Conservation (phyloP, 2,113 vertebrate species). For the Forbesichthys agassizii region DNA sequence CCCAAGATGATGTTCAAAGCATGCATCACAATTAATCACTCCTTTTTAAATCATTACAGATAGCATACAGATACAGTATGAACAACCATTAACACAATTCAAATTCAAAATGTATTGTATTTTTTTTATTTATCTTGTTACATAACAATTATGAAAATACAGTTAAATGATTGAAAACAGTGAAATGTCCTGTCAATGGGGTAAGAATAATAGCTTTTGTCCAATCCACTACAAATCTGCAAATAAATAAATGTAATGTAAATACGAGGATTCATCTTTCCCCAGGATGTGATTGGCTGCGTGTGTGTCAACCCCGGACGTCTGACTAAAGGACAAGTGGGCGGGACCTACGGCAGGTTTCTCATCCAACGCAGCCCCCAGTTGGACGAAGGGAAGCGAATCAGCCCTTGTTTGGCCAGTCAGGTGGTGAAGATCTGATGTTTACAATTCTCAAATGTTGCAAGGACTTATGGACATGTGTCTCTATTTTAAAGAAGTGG, state of each 20-base stretch:
- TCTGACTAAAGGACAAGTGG: conserved; percentile 91
- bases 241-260: no score
- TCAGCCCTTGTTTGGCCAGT: conserved; percentile 77
- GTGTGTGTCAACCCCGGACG: conserved; percentile 91
- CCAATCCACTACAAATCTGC: no score
- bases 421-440: conserved; percentile 88
- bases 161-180: no score
- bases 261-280: neutral
- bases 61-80: neutral
- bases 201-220: no score
- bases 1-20: no score
- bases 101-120: no score
- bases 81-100: no score
- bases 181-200: no score
- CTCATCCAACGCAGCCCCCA: conserved; percentile 55
- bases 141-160: no score
- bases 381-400: conserved; percentile 37
- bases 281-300: conserved; percentile 86
- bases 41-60: no score
- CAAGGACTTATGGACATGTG: neutral
- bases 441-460: neutral
- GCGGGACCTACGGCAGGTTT: conserved; percentile 87
- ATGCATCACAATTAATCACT: neutral
- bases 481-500: neutral
- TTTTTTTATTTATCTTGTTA: no score